Base-by-base conservation (phyloP, 1,140 invertebrate genomes). In the Camponotus vicinus region DNA sequence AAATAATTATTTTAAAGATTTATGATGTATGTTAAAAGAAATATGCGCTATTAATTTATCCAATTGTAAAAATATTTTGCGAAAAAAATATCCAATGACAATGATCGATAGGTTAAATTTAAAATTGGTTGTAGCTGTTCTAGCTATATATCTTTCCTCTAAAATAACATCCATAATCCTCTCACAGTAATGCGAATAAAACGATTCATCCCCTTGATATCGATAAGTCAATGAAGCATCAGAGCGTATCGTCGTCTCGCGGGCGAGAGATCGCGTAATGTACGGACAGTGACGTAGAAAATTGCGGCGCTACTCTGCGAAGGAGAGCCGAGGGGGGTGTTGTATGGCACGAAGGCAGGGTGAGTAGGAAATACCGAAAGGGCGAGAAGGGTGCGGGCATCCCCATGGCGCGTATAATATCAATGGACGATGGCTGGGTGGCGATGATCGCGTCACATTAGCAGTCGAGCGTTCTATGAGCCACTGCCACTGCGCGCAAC, bases 391-490 rank as follows among this genome's bases (percentile, higher is more conserved):
- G 80, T 83, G 63, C 45, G 80, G 63, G 59, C 83, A 84, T 75
- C 78, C 70, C 77, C 66, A 79, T 45, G 59, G 45, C 57, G 85
- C 70, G 82, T 91, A 91, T 89, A 92, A 92, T 94, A 93, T 94
- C 92, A 94, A 94, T 94, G 93, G 90, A 91, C 87, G 88, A 86
- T 86, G 88, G 92, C 66, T 87, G 73, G 90, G 91, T 91, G 89
- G 92, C 90, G 91, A 94, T 94, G 93, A 95, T 95, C 93, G 93
- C 91, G 91, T 94, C 94, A 88, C 93, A 94, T 95, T 95, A 95
- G 89, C 93, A 94, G 90, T 88, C 92, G 88, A 94, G 93, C 94
- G 91, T 94, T 94, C 93, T 94, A 95, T 94, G 93, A 94, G 92
- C 94, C 89, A 93, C 88, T 92, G 92, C 92, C 83, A 88, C 92